Percentiles rank a stretch among this genome's conserved stretches.
These are phyloP conservation scores for Xestia c-nigrum DNA, from an alignment of 2,888 invertebrate species.

Conservation along the genomic window DNA sequence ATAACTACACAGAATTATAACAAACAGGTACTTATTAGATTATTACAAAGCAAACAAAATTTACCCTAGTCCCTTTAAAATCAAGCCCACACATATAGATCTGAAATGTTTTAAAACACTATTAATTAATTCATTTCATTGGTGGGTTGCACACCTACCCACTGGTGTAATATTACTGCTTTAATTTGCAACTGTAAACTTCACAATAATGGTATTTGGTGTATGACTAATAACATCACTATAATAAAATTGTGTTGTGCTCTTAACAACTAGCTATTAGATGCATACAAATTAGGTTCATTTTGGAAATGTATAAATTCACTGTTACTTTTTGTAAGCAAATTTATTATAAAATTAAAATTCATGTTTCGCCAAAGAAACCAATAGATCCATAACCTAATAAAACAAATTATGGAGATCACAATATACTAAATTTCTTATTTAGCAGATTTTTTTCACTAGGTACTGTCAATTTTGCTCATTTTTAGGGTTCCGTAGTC, in stretches of 20 bases:
- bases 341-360: background rate
- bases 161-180: background rate
- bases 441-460: no score
- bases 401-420: no score
- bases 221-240: slow-evolving; percentile 35
- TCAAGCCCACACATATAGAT: background rate
- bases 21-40: background rate
- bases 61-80: background rate
- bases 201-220: slow-evolving; percentile 32
- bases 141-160: background rate
- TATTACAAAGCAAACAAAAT: background rate
- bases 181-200: slow-evolving; percentile 11
- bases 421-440: no score
- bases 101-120: background rate
- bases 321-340: no score
- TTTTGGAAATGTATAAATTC: background rate
- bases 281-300: background rate
- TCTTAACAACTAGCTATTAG: background rate
- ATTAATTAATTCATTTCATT: background rate
- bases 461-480: no score
- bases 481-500: no score
- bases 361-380: background rate
- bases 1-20: background rate
- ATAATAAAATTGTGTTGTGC: background rate
- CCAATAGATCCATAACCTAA: no score